phyloP scores from a whole-genome alignment of 2,113 vertebrate species.

The Paratilapia polleni region DNA sequence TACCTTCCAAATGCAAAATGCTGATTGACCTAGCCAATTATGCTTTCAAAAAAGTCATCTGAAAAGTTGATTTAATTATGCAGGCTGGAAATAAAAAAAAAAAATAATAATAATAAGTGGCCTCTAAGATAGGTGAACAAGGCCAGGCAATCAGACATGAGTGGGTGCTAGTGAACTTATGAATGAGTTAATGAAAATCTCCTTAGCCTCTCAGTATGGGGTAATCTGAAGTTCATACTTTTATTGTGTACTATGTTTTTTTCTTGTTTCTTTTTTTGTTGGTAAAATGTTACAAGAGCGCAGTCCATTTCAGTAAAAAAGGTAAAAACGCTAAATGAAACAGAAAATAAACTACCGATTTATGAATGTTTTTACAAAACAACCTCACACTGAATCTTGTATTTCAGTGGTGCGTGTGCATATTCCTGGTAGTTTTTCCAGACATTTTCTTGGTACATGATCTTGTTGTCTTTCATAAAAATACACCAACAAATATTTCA shows the following conservation, averaged over 20 bases:
- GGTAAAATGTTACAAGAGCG: background rate
- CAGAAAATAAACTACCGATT: too few relatives aligned
- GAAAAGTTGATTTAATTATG: background rate
- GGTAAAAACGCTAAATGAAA: background rate
- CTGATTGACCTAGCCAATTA: background rate
- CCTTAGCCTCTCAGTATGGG: background rate
- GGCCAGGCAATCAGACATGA: slow-evolving; percentile 31
- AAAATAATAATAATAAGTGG: background rate
- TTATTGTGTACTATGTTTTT: background rate
- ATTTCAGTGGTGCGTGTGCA: background rate
- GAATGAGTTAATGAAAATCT: background rate
- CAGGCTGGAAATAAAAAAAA: background rate
- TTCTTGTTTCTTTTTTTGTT: background rate
- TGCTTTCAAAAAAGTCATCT: background rate
- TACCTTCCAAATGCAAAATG: background rate
- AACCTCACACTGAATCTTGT: background rate
- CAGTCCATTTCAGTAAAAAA: background rate
- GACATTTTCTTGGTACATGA: background rate
- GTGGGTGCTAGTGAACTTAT: background rate
- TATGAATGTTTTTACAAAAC: background rate
- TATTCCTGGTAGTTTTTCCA: background rate
- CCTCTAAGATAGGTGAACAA: background rate
- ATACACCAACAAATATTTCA: slow-evolving; percentile 26
- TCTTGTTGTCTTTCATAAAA: slow-evolving; percentile 21
- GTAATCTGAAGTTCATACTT: background rate